phyloP scores from a whole-genome alignment of 1,140 invertebrate genomes.

The Aphaenogaster rudis region DNA sequence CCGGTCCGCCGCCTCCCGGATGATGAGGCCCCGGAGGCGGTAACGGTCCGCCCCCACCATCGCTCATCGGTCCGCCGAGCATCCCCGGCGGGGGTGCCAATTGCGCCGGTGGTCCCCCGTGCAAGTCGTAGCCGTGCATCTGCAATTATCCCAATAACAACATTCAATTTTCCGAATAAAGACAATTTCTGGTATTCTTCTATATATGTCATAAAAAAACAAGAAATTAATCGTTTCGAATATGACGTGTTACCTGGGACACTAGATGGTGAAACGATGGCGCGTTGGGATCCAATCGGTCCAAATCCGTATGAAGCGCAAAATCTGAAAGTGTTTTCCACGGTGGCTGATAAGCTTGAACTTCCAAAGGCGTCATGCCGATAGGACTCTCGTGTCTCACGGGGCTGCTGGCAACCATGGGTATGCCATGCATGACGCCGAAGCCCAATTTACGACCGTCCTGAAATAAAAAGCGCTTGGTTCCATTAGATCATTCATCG shows the following conservation, averaged over 20 bases:
- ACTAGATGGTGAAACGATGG: slow-evolving; percentile 98
- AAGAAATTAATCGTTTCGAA: not conserved
- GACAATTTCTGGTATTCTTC: not conserved
- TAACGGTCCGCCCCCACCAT: slow-evolving; percentile 78
- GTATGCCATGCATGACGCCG: slow-evolving; percentile 97
- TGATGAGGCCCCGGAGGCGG: slow-evolving; percentile 89
- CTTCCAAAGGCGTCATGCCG: slow-evolving; percentile 95
- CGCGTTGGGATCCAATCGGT: slow-evolving; percentile 93
- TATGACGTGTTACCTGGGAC: slow-evolving; percentile 92
- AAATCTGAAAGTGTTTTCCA: slow-evolving; percentile 99
- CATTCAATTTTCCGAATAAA: not conserved
- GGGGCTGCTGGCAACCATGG: slow-evolving; percentile 98
- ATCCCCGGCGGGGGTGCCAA: slow-evolving; percentile 85
- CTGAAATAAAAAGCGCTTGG: slow-evolving; percentile 88
- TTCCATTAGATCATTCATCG: slow-evolving; percentile 71
- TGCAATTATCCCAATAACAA: slow-evolving; percentile 83
- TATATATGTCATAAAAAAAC: not conserved
- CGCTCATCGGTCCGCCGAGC: slow-evolving; percentile 83
- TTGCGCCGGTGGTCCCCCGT: slow-evolving; percentile 87
- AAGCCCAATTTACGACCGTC: slow-evolving; percentile 97
- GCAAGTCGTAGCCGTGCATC: slow-evolving; percentile 96
- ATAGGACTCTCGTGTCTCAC: slow-evolving; percentile 96
- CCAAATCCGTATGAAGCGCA: slow-evolving; percentile 97
- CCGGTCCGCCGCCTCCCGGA: slow-evolving; percentile 81
- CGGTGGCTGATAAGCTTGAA: slow-evolving; percentile 98